These are phyloP conservation scores for Cossypha polioptera DNA, from an alignment of 2,797 vertebrate species.

Conservation along the genomic window DNA sequence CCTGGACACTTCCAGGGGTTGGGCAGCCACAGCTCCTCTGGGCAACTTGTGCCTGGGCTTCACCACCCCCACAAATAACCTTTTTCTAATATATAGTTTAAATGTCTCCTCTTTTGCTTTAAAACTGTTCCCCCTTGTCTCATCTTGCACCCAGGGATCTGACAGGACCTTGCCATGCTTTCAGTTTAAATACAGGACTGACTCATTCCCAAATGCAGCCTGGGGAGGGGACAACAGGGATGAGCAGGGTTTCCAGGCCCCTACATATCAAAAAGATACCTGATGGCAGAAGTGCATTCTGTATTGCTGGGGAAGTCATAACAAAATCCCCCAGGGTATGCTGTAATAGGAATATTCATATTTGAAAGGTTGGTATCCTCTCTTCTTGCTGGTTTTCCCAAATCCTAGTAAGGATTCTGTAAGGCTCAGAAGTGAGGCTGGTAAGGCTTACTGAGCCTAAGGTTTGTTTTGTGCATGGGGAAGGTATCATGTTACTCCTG, in stretches of 20 bases:
- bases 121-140: neutral
- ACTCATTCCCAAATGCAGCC: accelerated
- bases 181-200: neutral
- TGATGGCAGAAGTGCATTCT: neutral
- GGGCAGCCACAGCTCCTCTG: neutral
- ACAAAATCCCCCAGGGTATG: neutral
- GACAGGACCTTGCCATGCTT: accelerated
- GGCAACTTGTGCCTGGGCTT: neutral
- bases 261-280: accelerated
- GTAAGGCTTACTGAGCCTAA: neutral
- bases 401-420: neutral
- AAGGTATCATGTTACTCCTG: neutral
- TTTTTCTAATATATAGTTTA: neutral
- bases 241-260: neutral
- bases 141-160: neutral
- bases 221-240: neutral
- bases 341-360: neutral
- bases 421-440: neutral
- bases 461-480: neutral
- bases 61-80: neutral
- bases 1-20: neutral
- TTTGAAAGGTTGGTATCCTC: neutral
- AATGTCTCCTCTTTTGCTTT: neutral
- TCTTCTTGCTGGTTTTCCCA: neutral
- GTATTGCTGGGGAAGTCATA: neutral